phyloP scores from a whole-genome alignment of 2,797 vertebrate genomes.

The Phalloptychus januarius region DNA sequence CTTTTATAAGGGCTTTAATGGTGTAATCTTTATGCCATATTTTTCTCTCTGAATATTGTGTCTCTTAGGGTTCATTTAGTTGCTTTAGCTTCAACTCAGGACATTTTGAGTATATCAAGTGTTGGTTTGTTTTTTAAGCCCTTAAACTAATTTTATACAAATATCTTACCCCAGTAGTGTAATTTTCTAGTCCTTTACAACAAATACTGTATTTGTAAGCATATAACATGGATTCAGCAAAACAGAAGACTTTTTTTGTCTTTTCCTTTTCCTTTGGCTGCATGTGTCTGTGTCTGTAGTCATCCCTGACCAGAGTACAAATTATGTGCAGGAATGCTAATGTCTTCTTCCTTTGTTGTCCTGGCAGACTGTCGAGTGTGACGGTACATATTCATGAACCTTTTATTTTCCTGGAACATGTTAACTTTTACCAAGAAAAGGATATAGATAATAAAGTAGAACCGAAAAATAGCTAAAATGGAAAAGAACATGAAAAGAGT shows the following conservation, averaged over 20 bases:
- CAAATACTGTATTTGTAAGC: neutral
- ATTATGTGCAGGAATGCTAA: conserved; percentile 77
- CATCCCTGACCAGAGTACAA: conserved; percentile 49
- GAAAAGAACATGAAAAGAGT: conserved; percentile 3
- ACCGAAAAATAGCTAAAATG: neutral
- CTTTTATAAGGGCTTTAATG: neutral
- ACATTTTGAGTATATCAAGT: neutral
- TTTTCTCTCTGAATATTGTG: neutral
- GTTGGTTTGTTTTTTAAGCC: neutral
- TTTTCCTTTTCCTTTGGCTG: neutral
- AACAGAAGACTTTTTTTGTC: neutral
- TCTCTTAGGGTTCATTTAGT: neutral
- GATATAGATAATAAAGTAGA: neutral
- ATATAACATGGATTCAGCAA: neutral
- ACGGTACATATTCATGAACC: conserved; percentile 79
- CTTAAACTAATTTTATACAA: neutral
- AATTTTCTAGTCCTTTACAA: neutral
- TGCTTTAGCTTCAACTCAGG: neutral
- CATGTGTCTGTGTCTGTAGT: conserved; percentile 40
- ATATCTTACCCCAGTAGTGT: neutral
- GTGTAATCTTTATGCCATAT: neutral
- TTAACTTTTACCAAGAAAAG: conserved; percentile 62
- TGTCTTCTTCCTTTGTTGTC: conserved; percentile 74
- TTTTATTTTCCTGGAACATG: conserved; percentile 54
- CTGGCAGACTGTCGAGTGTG: conserved; percentile 69